Evolutionary conservation across 2,888 invertebrate genomes (phyloP).

Genomic region (Acanthococcus lagerstroemiae): DNA sequence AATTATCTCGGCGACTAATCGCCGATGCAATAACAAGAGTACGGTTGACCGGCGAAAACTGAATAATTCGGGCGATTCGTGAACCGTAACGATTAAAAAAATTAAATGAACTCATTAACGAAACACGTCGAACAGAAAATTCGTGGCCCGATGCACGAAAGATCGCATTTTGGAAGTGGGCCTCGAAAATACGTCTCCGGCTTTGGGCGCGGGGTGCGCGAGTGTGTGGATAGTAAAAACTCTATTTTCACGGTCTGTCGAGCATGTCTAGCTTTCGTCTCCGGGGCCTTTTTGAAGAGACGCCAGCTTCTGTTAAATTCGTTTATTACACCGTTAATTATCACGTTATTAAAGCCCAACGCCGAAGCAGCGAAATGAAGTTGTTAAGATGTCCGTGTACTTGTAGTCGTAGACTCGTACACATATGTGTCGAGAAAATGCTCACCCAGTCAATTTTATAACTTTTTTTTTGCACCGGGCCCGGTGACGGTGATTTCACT

Average conservation of each 20-base stretch:
- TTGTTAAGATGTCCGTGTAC: constrained; percentile 10
- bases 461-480: too few species aligned
- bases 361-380: constrained; percentile 15
- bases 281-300: constrained; percentile 17
- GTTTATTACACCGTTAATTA: constrained; percentile 27
- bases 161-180: constrained; percentile 1
- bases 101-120: constrained; percentile 19
- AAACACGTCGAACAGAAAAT: constrained; percentile 25
- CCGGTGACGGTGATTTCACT: too few species aligned
- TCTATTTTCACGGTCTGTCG: constrained; percentile 21
- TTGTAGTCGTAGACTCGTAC: too few species aligned
- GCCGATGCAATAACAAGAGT: too few species aligned
- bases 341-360: constrained; percentile 18
- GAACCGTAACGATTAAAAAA: constrained; percentile 22
- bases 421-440: too few species aligned
- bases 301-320: constrained; percentile 25
- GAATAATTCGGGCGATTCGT: constrained; percentile 13
- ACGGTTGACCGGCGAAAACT: too few species aligned
- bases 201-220: not conserved
- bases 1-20: too few species aligned
- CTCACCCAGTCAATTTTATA: too few species aligned
- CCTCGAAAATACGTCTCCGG: not conserved
- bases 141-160: constrained; percentile 11
- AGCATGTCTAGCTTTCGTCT: constrained; percentile 20
- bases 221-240: too few species aligned